A percentile compares a stretch with the other conserved stretches of the same genome.
Evolutionary conservation across 2,888 invertebrate species (phyloP).

Genomic region (Eudemis profundana): DNA sequence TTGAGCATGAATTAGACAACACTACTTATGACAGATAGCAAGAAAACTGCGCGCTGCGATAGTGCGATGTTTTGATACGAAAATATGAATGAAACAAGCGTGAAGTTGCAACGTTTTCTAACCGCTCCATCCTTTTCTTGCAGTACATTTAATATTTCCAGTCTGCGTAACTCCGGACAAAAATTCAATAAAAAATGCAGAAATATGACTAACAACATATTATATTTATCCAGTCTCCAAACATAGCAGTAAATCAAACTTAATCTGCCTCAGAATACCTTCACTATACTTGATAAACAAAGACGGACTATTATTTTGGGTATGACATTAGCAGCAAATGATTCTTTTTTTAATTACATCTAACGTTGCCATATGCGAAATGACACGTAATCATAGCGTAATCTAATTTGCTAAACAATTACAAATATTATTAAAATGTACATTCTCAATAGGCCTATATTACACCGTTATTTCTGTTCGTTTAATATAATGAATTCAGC

Average conservation of each 20-base stretch:
- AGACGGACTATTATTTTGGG: neutral
- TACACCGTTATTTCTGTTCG: too few species aligned
- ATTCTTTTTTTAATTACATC: neutral
- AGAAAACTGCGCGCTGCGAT: conserved; percentile 45
- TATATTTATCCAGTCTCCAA: neutral
- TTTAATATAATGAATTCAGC: too few species aligned
- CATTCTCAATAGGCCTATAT: too few species aligned
- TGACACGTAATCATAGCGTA: neutral
- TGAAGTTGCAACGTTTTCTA: conserved; percentile 56
- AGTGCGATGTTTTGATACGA: conserved; percentile 45
- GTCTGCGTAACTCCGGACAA: neutral
- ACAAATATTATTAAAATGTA: neutral
- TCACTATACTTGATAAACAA: conserved; percentile 5
- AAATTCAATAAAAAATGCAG: neutral
- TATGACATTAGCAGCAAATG: conserved; percentile 15
- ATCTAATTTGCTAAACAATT: neutral
- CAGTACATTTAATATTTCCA: neutral
- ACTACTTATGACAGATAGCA: conserved; percentile 28
- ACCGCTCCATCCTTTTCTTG: conserved; percentile 49
- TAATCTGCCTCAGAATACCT: neutral
- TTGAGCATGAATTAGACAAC: conserved; percentile 34
- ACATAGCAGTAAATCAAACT: neutral
- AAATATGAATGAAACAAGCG: conserved; percentile 58
- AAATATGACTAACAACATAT: neutral
- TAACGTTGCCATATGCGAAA: conserved; percentile 8